These are phyloP conservation scores for Limonius californicus DNA, from an alignment of 1,140 invertebrate species.

Conservation along the genomic window DNA sequence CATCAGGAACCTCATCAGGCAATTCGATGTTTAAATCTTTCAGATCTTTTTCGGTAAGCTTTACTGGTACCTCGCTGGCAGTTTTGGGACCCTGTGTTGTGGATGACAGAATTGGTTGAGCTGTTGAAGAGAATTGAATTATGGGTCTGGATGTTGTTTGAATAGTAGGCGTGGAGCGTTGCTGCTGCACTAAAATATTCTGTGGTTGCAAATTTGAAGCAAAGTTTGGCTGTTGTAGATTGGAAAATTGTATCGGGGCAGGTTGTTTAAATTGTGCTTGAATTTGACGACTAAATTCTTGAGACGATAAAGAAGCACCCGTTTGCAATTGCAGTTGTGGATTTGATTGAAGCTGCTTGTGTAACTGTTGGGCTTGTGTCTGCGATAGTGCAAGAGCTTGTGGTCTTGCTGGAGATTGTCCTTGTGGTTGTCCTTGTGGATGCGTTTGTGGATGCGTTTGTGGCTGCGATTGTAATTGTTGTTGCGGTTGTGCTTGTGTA, in stretches of 20 bases:
- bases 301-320: constrained; percentile 14
- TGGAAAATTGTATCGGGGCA: constrained; percentile 17
- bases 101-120: constrained; percentile 32
- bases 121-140: constrained; percentile 4
- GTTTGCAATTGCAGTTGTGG: constrained; percentile 19
- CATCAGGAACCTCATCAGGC: constrained; percentile 82
- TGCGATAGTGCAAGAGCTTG: constrained; percentile 18
- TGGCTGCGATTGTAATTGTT: no score
- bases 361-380: constrained; percentile 22
- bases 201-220: neutral
- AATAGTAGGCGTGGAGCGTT: neutral
- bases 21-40: constrained; percentile 57
- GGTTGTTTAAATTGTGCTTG: constrained; percentile 30
- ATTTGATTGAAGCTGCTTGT: neutral
- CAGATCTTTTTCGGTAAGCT: constrained; percentile 39
- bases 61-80: constrained; percentile 45
- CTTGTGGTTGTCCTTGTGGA: constrained; percentile 17
- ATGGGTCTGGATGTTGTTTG: neutral
- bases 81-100: constrained; percentile 37
- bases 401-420: no score
- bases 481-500: no score
- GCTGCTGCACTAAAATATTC: neutral
- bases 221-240: constrained; percentile 19
- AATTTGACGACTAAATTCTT: constrained; percentile 20
- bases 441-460: neutral